These are phyloP conservation scores for Napeogenes inachia DNA, from an alignment of 2,888 invertebrate species.

Conservation along the genomic window DNA sequence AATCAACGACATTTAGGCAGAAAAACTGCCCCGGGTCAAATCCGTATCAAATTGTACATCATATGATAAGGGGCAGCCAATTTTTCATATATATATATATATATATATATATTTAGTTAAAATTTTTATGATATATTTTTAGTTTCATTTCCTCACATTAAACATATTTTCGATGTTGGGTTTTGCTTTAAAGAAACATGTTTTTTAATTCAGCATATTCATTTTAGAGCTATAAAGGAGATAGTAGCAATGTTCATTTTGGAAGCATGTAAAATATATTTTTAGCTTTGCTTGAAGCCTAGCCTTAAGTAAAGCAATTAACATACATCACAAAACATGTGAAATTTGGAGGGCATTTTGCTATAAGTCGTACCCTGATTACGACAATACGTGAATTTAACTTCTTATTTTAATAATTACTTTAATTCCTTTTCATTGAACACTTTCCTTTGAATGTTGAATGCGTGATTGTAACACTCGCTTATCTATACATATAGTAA, in stretches of 20 bases:
- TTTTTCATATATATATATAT: not conserved
- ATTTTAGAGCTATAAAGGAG: too few species aligned
- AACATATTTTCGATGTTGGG: too few species aligned
- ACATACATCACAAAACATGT: conserved; percentile 28
- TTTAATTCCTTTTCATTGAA: too few species aligned
- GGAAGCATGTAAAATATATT: too few species aligned
- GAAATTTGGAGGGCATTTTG: conserved; percentile 26
- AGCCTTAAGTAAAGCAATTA: conserved; percentile 17
- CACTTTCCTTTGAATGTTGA: too few species aligned
- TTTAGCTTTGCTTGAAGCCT: conserved; percentile 5
- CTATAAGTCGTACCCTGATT: conserved; percentile 25
- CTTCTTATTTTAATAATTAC: not conserved
- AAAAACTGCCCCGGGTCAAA: conserved; percentile 49
- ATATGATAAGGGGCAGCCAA: not conserved
- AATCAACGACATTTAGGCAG: conserved; percentile 56
- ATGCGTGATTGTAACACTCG: too few species aligned
- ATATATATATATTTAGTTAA: not conserved
- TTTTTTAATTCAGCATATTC: too few species aligned
- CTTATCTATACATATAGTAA: too few species aligned
- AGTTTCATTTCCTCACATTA: not conserved
- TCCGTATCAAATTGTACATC: conserved; percentile 46
- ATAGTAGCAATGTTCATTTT: too few species aligned
- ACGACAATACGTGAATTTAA: not conserved
- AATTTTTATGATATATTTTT: not conserved
- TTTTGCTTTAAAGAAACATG: too few species aligned